These are phyloP conservation scores for Camponotus pennsylvanicus DNA, from an alignment of 1,140 invertebrate species.

Conservation along the genomic window DNA sequence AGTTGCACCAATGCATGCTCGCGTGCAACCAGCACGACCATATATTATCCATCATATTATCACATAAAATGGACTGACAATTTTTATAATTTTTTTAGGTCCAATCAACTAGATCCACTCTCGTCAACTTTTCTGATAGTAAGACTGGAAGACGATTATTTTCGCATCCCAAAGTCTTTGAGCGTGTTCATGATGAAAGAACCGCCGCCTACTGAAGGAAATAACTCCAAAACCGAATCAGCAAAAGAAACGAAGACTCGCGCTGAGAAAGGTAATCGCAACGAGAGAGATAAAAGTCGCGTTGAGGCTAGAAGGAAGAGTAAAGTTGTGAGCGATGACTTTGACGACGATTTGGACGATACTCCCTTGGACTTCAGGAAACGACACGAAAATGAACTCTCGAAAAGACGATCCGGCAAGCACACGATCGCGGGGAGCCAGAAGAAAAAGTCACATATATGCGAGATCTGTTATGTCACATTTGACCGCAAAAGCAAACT, in stretches of 20 bases:
- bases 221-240: conserved; percentile 16
- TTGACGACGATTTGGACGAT: conserved; percentile 70
- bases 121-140: conserved; percentile 78
- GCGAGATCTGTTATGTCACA: conserved; percentile 79
- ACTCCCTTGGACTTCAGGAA: conserved; percentile 71
- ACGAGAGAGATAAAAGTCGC: neutral
- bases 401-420: conserved; percentile 8
- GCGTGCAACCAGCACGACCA: conserved; percentile 34
- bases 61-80: conserved; percentile 58
- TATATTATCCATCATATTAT: neutral
- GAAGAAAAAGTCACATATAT: conserved; percentile 75
- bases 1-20: conserved; percentile 64
- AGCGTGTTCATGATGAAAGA: conserved; percentile 80
- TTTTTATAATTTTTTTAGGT: conserved; percentile 81
- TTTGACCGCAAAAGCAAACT: conserved; percentile 82
- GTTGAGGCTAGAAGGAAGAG: conserved; percentile 35
- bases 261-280: neutral
- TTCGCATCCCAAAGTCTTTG: conserved; percentile 80
- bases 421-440: neutral
- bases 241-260: conserved; percentile 10
- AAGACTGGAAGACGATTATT: conserved; percentile 80
- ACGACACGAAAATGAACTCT: conserved; percentile 27
- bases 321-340: conserved; percentile 20
- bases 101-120: conserved; percentile 76
- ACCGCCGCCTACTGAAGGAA: conserved; percentile 56